Evolutionary conservation across 2,888 invertebrate species (phyloP).

Genomic region (Bugulina stolonifera): DNA sequence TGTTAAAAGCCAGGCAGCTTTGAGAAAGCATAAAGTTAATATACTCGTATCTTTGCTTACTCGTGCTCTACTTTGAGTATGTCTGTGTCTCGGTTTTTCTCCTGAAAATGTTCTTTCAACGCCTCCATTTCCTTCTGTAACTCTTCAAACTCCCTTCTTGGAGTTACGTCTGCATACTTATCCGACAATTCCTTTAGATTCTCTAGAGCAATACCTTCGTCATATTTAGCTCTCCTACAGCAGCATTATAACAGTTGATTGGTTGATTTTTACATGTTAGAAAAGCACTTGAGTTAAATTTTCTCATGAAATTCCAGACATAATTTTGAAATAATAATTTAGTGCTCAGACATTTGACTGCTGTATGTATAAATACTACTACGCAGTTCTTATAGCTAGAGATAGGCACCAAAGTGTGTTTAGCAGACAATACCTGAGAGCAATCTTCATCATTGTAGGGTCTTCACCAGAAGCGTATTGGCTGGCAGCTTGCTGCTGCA

Average conservation of each 20-base stretch:
- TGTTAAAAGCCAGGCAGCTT: no score
- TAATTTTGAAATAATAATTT: no score
- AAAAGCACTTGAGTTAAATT: no score
- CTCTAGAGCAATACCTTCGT: slow-evolving; percentile 9
- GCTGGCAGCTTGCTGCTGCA: slow-evolving; percentile 36
- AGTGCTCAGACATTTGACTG: no score
- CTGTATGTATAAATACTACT: no score
- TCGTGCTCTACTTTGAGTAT: slow-evolving; percentile 47
- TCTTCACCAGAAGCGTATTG: slow-evolving; percentile 44
- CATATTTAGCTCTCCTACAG: slow-evolving; percentile 21
- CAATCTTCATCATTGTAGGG: slow-evolving; percentile 47
- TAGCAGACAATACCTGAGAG: slow-evolving; percentile 48
- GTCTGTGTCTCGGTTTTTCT: slow-evolving; percentile 37
- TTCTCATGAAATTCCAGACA: no score
- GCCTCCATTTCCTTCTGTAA: slow-evolving; percentile 42
- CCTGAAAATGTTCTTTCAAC: slow-evolving; percentile 36
- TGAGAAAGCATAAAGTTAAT: no score
- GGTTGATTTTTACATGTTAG: no score
- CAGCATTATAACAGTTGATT: no score
- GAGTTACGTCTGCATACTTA: slow-evolving; percentile 52
- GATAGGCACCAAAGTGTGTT: background rate
- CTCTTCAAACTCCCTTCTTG: slow-evolving; percentile 47
- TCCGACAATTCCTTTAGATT: slow-evolving; percentile 50
- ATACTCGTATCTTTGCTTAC: background rate
- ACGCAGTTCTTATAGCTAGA: background rate